These are phyloP conservation scores for Microplitis manilae DNA, from an alignment of 2,888 invertebrate species.

Conservation along the genomic window DNA sequence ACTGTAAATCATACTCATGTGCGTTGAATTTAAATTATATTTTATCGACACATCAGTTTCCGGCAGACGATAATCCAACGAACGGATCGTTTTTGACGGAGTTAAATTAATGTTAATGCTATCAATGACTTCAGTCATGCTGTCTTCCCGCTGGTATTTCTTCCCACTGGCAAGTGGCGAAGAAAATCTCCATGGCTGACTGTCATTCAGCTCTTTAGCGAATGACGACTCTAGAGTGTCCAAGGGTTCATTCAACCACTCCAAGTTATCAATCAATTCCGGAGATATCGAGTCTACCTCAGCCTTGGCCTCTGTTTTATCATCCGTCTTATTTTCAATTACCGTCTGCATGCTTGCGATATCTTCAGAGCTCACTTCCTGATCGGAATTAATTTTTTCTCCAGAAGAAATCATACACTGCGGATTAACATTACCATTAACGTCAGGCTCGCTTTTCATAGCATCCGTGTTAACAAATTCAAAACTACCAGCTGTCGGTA, in stretches of 20 bases:
- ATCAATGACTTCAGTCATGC: constrained; percentile 58
- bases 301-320: background rate
- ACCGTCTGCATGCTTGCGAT: constrained; percentile 13
- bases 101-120: constrained; percentile 56
- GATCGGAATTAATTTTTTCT: background rate
- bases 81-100: constrained; percentile 51
- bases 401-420: background rate
- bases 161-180: constrained; percentile 16
- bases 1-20: constrained; percentile 64
- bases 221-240: constrained; percentile 29
- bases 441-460: background rate
- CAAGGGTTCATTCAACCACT: constrained; percentile 21
- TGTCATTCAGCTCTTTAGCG: constrained; percentile 18
- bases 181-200: constrained; percentile 33
- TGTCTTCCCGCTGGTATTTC: constrained; percentile 52
- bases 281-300: background rate
- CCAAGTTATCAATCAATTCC: background rate
- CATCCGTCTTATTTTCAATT: constrained; percentile 3
- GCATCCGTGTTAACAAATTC: background rate
- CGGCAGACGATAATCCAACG: constrained; percentile 47
- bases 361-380: background rate
- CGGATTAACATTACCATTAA: background rate
- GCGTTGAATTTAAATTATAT: constrained; percentile 60
- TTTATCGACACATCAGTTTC: constrained; percentile 56
- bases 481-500: background rate